Percentiles rank a stretch among this genome's conserved stretches.
phyloP scores from a whole-genome alignment of 37 sponge, comb jelly and placozoan species.

The Petrosia ficiformis region DNA sequence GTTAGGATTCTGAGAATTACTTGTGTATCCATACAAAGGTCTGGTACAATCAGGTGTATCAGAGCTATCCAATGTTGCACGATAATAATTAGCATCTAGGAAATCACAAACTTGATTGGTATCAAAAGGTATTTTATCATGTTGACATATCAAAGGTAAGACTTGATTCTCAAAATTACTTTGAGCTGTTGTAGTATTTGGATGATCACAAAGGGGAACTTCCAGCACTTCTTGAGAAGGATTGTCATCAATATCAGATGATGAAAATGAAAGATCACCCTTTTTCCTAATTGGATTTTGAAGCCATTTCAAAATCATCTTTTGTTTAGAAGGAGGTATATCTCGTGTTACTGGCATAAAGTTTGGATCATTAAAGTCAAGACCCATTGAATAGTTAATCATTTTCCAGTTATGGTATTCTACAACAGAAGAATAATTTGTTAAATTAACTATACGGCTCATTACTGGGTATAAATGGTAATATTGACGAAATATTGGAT shows the following conservation, averaged over 20 bases:
- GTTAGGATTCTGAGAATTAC: not conserved
- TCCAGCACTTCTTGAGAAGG: not conserved
- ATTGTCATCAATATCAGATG: not conserved
- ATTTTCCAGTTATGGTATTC: constrained; percentile 15
- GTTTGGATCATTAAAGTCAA: constrained; percentile 31
- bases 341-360: constrained; percentile 78
- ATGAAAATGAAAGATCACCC: no score
- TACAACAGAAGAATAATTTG: constrained; percentile 32
- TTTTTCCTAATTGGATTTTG: not conserved
- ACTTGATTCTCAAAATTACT: not conserved
- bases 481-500: constrained; percentile 52
- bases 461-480: constrained; percentile 29
- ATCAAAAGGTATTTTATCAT: not conserved
- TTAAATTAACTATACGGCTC: constrained; percentile 41
- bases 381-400: constrained; percentile 6
- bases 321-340: constrained; percentile 12
- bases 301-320: constrained; percentile 47
- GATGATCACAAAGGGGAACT: not conserved
- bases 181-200: not conserved
- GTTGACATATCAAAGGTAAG: not conserved
- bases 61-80: not conserved
- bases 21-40: not conserved
- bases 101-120: not conserved
- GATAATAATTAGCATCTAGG: not conserved
- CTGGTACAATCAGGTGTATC: not conserved